These are phyloP conservation scores for Ochlodes sylvanus DNA, from an alignment of 2,888 invertebrate genomes.

Conservation along the genomic window DNA sequence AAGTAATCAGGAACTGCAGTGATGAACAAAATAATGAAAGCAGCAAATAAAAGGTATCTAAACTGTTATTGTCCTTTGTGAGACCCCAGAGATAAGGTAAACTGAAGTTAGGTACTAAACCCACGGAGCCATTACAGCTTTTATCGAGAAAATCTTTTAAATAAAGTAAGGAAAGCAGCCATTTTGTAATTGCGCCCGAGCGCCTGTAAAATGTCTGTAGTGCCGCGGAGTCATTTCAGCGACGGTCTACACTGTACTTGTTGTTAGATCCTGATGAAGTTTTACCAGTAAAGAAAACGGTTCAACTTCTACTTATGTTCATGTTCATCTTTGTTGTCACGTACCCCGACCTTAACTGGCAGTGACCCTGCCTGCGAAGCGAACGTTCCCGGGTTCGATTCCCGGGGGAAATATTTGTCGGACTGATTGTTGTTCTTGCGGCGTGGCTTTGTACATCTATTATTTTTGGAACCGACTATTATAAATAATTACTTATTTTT, in stretches of 20 bases:
- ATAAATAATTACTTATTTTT: too few species aligned
- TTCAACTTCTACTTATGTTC: too few species aligned
- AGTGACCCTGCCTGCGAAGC: too few species aligned
- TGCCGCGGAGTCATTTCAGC: conserved; percentile 31
- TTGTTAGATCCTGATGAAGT: conserved; percentile 1
- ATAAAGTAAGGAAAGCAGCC: conserved; percentile 43
- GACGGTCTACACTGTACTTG: conserved; percentile 12
- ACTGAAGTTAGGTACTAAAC: conserved; percentile 11
- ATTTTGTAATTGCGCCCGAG: conserved; percentile 47
- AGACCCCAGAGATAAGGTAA: conserved; percentile 4
- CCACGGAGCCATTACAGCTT: conserved; percentile 21
- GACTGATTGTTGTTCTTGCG: too few species aligned
- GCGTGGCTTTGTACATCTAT: too few species aligned
- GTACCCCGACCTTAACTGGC: too few species aligned
- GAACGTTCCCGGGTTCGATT: too few species aligned
- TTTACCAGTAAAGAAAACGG: background rate
- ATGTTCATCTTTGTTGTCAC: too few species aligned
- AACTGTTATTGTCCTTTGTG: conserved; percentile 9
- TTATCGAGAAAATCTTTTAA: conserved; percentile 39
- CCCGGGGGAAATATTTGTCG: too few species aligned
- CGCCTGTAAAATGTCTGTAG: conserved; percentile 43
- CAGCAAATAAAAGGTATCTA: conserved; percentile 17
- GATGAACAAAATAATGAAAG: background rate
- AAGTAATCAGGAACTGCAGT: too few species aligned
- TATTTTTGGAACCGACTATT: too few species aligned